Conservation (phyloP, 2,888 invertebrate species). For the Cyaniris semiargus region DNA sequence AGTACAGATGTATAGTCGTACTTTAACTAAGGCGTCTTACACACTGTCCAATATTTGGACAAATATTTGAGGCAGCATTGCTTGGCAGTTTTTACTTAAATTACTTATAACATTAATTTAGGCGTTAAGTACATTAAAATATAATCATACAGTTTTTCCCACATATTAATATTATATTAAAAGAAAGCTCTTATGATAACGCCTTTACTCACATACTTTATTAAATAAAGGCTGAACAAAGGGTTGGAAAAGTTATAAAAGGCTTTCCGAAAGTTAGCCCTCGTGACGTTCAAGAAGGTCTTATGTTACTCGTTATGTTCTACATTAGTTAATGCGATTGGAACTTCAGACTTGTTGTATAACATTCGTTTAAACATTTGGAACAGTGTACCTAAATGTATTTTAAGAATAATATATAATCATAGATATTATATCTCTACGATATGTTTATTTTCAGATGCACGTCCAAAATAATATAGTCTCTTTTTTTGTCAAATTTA, state of each 20-base stretch:
- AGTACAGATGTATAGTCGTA: neutral
- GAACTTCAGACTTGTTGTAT: neutral
- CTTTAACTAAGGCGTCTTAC: neutral
- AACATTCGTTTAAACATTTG: slow-evolving; percentile 5
- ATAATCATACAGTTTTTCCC: too few relatives aligned
- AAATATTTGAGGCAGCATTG: neutral
- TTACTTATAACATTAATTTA: too few relatives aligned
- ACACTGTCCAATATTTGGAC: neutral
- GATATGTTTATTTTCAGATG: too few relatives aligned
- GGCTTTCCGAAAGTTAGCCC: slow-evolving; percentile 66
- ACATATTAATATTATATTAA: neutral
- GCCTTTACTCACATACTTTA: neutral
- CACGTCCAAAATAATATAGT: too few relatives aligned
- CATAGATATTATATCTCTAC: too few relatives aligned
- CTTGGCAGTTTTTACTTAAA: too few relatives aligned
- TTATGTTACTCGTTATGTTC: slow-evolving; percentile 60
- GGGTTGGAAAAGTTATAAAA: slow-evolving; percentile 74
- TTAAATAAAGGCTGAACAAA: slow-evolving; percentile 50
- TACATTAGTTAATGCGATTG: neutral
- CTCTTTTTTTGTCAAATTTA: too few relatives aligned
- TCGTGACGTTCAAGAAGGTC: slow-evolving; percentile 45
- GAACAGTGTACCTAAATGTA: neutral
- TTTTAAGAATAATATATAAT: neutral
- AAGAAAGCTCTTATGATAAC: neutral
- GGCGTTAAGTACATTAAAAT: too few relatives aligned